These are phyloP conservation scores for Heliconius hortense DNA, from an alignment of 2,888 invertebrate genomes.

Conservation along the genomic window DNA sequence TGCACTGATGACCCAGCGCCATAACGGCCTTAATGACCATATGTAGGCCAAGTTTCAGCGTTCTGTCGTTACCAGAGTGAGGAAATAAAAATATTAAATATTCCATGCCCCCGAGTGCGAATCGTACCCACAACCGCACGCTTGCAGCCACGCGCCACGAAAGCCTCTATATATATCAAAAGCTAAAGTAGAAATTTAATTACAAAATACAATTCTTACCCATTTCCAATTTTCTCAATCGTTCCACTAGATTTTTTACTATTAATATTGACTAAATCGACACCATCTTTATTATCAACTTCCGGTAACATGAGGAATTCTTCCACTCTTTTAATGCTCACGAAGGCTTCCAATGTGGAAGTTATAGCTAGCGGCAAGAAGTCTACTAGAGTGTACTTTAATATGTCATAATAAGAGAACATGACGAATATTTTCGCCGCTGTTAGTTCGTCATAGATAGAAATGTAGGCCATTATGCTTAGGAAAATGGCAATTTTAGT, in stretches of 20 bases:
- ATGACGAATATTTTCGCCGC: constrained; percentile 90
- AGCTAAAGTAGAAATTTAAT: too few species aligned
- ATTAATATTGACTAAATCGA: constrained; percentile 64
- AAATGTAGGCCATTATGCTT: constrained; percentile 86
- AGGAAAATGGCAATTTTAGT: constrained; percentile 90
- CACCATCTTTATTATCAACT: constrained; percentile 64
- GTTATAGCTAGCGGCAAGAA: constrained; percentile 91
- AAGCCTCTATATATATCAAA: too few species aligned
- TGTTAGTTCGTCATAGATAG: constrained; percentile 84
- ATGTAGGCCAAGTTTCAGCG: too few species aligned
- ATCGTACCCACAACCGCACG: too few species aligned
- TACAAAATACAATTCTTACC: constrained; percentile 54
- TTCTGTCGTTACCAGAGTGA: too few species aligned
- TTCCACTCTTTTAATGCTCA: constrained; percentile 87
- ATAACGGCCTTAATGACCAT: too few species aligned
- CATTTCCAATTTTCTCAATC: constrained; percentile 75
- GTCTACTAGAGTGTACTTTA: constrained; percentile 89
- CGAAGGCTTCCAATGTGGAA: constrained; percentile 87
- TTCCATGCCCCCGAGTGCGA: too few species aligned
- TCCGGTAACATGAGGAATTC: constrained; percentile 81
- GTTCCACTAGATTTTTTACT: constrained; percentile 60
- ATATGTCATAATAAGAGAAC: constrained; percentile 90
- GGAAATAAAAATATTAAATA: too few species aligned
- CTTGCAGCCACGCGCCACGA: too few species aligned
- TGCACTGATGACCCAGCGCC: too few species aligned